phyloP scores from a whole-genome alignment of 2,113 vertebrate genomes.

The Ceyx margarethae region DNA sequence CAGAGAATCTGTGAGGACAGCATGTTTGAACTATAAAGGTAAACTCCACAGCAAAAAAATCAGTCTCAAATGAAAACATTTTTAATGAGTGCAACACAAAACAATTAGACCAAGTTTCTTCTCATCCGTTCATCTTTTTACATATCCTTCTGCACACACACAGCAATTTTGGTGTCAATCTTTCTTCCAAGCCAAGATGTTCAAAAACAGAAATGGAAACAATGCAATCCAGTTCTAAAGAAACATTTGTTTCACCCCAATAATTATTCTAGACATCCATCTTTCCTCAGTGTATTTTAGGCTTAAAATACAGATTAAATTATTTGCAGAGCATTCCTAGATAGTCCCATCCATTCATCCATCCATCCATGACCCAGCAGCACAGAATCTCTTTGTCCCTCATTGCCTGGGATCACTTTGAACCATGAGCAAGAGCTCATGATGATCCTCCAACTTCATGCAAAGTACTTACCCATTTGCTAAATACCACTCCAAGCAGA shows the following conservation, averaged over 20 bases:
- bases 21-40: not conserved
- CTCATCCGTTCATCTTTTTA: not conserved
- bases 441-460: not conserved
- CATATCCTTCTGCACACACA: not conserved
- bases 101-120: not conserved
- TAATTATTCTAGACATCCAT: not conserved
- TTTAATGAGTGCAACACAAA: not conserved
- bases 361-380: not conserved
- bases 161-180: not conserved
- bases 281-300: not conserved
- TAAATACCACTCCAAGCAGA: not conserved
- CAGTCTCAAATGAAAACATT: not conserved
- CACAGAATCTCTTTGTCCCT: not conserved
- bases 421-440: not conserved
- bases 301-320: not conserved
- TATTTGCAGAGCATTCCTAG: not conserved
- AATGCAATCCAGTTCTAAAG: constrained; percentile 6
- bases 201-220: constrained; percentile 5
- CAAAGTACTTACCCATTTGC: not conserved
- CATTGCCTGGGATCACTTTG: not conserved
- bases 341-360: not conserved
- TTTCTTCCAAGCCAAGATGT: not conserved
- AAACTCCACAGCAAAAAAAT: not conserved
- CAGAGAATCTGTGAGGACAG: not conserved
- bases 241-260: not conserved